Conservation (phyloP, 30 jellyfish, hydroid and myxozoan genomes). For the Hydra vulgaris region DNA sequence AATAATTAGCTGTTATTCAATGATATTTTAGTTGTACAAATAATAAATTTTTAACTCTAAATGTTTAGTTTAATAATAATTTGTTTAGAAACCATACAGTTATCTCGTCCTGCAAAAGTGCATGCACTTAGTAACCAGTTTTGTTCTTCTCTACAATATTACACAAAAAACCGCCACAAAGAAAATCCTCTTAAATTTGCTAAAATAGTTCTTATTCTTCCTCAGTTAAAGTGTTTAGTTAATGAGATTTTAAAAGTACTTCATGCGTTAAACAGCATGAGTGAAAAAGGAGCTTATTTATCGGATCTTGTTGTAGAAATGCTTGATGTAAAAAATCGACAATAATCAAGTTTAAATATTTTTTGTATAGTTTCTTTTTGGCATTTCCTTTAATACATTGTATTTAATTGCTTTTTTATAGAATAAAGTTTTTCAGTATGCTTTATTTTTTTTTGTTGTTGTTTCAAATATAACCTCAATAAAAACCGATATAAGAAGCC, state of each 20-base stretch:
- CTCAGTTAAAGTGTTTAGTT: conserved; percentile 73
- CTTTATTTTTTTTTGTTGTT: no score
- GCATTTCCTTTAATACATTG: no score
- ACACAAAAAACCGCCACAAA: conserved; percentile 62
- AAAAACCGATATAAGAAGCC: no score
- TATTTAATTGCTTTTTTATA: no score
- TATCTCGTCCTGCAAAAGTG: conserved; percentile 65
- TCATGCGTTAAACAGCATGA: conserved; percentile 40
- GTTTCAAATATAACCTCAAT: no score
- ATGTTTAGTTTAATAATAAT: no score
- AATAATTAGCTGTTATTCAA: no score
- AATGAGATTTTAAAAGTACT: conserved; percentile 64
- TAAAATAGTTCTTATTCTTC: conserved; percentile 67
- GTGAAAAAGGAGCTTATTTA: conserved; percentile 53
- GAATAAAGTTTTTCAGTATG: no score
- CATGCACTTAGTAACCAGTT: conserved; percentile 58
- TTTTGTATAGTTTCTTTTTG: no score
- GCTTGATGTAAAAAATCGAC: conserved; percentile 57
- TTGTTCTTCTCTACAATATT: conserved; percentile 67
- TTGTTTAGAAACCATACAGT: conserved; percentile 55
- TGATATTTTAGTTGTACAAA: no score
- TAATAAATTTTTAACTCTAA: no score
- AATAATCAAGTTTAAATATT: no score
- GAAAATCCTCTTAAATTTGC: conserved; percentile 82
- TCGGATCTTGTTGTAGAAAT: conserved; percentile 86